Evolutionary conservation across 2,113 vertebrate species (phyloP), one percentile per base, ranked within the genome.

Genomic region (Gobio gobio): DNA sequence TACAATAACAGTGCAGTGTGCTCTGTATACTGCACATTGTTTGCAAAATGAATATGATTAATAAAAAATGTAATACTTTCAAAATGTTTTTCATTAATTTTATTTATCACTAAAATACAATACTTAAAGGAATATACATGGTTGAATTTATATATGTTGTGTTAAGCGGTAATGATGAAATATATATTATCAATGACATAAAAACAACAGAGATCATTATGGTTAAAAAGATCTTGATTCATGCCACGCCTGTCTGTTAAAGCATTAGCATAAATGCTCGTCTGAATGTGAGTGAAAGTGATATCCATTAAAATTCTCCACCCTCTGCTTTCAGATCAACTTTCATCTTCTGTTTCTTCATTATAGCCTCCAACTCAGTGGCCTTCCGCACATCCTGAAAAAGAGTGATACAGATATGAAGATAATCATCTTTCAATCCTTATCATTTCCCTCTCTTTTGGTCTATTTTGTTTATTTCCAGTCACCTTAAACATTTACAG

Each of bases 291-390:
- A 70, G 64, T 51, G n/a, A 45, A 36, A 77, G 8, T 63, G 3
- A 77, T 5, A 13, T 80, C 56, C 5, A 7, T 92, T 86, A 89
- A 82, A 88, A 16, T 2, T 40, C 36, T 7, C 74, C 51, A 20
- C 14, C 75, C 18, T 88, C 74, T 59, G 85, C 56, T 5, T 86
- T 59, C 7, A 89, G 80, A 74, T 93, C 94, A 40, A 94, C 92
- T 85, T 94, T 97, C 92, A 91, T 93, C 90, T 97, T 96, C 82
- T 96, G 95, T 83, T 91, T 96, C 86, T 94, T 90, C 96, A 96
- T 96, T 74, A 91, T 95, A 0, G 85, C 91, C 36, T 96, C 93
- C 78, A 96, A 90, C 86, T 97, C 96, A 0, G 95, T 90, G 20
- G 89, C 79, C 84, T 88, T 94, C 54, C 20, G 84, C 6, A 87